Conservation (phyloP, 2,113 vertebrate species). For the Vanacampus margaritifer region DNA sequence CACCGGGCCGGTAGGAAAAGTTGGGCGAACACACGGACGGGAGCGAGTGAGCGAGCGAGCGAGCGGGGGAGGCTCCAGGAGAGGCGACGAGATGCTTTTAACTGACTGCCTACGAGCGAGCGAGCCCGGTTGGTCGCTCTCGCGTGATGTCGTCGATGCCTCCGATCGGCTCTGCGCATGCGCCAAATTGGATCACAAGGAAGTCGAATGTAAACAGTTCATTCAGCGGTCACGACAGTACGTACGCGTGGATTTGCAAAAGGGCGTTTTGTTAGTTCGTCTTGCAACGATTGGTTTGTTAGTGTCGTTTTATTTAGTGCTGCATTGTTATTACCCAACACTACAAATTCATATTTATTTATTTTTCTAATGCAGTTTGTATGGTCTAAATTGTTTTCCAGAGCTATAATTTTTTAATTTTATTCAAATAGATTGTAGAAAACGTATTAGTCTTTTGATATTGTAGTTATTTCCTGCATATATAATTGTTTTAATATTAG, state of each 20-base stretch:
- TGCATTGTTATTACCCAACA: neutral
- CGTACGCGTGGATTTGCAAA: neutral
- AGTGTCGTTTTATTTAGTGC: neutral
- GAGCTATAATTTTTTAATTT: too few species aligned
- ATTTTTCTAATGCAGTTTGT: too few species aligned
- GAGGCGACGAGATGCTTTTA: conserved; percentile 22
- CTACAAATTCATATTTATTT: neutral
- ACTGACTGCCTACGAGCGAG: conserved; percentile 17
- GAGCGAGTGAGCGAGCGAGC: too few species aligned
- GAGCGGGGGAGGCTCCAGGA: neutral
- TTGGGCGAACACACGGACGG: neutral
- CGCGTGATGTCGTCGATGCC: conserved; percentile 48
- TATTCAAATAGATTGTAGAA: too few species aligned
- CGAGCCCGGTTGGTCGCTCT: conserved; percentile 22
- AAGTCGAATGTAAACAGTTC: neutral
- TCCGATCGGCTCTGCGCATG: conserved; percentile 43
- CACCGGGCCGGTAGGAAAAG: conserved; percentile 18
- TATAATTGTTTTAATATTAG: too few species aligned
- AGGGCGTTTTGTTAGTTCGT: neutral
- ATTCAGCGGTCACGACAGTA: neutral
- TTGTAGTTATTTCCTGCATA: too few species aligned
- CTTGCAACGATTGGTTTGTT: too few species aligned
- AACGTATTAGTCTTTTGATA: too few species aligned
- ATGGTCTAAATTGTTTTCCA: too few species aligned
- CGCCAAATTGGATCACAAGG: neutral